Evolutionary conservation across 2,888 invertebrate genomes (phyloP), one percentile per base, ranked within the genome.

Genomic region (Sicus ferrugineus): DNA sequence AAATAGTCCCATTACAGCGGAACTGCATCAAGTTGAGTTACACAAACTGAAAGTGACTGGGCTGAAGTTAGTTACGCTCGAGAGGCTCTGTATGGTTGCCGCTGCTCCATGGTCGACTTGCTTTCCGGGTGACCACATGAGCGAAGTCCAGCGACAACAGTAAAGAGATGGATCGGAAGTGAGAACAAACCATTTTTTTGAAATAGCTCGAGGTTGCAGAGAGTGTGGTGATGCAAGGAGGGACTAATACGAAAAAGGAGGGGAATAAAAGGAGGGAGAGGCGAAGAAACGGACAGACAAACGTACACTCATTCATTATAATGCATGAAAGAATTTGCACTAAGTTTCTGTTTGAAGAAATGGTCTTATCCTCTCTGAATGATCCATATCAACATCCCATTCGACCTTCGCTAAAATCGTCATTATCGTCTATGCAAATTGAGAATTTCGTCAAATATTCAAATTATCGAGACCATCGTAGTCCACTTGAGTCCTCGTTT

Each of bases 81-180:
- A 62, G 42, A 42, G 61, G 31, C 5, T 42, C 26, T 61, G 23
- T 14, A 16, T 34, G 38, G 23, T 61, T 34, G 38, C 21, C 28
- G 23, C 26, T 34, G 61, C 23, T 34, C 38, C 34, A 38, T 16
- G 50, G 21, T 23, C 11, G 65, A 54, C 54, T 54, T 65, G 38
- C 52, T 54, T 54, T 65, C 26, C 52, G 52, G 52, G 64, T 64
- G 64, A 38, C 14, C 11, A 5, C 14, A 14, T 2, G 58, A 30
- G 31, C 5, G 42, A n/a, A n/a, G 14, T n/a, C 9, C 16, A 11
- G 31, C 4, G 58, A 30, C 2, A n/a, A 31, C 23, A n/a, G 46
- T 26, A 21, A 30, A 28, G 46, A 62, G n/a, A n/a, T 23, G 31
- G 30, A 56, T 26, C 3, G 34, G 14, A 31, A n/a, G n/a, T n/a